Conservation (phyloP, 2,888 invertebrate species). For the Tenthredo distinguenda region DNA sequence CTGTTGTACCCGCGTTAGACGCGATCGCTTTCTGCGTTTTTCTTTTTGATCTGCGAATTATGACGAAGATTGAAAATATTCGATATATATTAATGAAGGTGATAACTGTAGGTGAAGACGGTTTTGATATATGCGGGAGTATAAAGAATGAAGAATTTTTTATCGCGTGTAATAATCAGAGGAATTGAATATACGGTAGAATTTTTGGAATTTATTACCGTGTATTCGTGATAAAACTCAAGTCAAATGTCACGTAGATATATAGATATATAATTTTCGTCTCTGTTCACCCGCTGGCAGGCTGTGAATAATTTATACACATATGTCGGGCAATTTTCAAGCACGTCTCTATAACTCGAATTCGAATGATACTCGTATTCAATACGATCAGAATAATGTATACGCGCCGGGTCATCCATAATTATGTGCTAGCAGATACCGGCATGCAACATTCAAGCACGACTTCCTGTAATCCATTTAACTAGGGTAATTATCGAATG, state of each 20-base stretch:
- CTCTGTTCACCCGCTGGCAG: neutral
- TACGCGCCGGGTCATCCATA: constrained; percentile 5
- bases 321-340: constrained; percentile 41
- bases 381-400: constrained; percentile 28
- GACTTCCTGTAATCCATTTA: neutral
- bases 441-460: neutral
- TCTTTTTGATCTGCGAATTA: neutral
- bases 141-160: neutral
- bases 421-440: constrained; percentile 13
- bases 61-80: neutral
- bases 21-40: neutral
- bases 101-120: neutral
- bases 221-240: neutral
- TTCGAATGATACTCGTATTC: constrained; percentile 31
- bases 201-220: neutral
- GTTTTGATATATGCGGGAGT: neutral
- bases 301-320: constrained; percentile 40
- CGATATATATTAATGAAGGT: neutral
- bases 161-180: neutral
- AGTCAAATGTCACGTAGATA: constrained; percentile 28
- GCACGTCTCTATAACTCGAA: constrained; percentile 6
- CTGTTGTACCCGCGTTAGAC: constrained; percentile 8
- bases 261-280: constrained; percentile 4
- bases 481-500: neutral
- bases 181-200: neutral